Conservation (phyloP, 2,113 vertebrate genomes). For the Microcebus lehilahytsara region DNA sequence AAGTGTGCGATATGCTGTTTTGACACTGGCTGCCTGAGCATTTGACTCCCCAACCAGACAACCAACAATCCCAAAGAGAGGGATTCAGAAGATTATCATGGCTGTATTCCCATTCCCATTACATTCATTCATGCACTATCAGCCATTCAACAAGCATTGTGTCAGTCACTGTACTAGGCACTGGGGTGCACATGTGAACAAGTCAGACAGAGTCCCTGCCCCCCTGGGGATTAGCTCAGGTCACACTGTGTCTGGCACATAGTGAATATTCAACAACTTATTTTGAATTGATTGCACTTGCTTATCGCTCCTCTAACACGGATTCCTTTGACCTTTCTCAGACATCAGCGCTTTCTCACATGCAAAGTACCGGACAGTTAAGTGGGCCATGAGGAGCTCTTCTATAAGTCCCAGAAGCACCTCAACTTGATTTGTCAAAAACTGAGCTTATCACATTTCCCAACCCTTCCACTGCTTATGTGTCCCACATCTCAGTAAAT, state of each 20-base stretch:
- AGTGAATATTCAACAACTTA: neutral
- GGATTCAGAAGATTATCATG: neutral
- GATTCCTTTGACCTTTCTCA: neutral
- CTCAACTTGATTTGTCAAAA: neutral
- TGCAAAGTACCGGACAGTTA: neutral
- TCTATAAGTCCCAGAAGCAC: neutral
- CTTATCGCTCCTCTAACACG: neutral
- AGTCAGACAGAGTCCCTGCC: neutral
- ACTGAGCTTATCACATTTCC: neutral
- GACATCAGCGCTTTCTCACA: neutral
- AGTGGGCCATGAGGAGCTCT: neutral
- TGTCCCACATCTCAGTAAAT: neutral
- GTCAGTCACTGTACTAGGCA: neutral
- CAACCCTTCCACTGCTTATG: neutral
- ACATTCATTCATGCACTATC: neutral
- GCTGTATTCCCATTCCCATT: neutral
- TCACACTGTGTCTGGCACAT: neutral
- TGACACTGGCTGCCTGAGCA: neutral
- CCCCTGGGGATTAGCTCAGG: neutral
- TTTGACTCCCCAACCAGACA: neutral
- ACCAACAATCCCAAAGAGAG: neutral
- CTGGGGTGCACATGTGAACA: neutral
- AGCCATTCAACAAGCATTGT: neutral
- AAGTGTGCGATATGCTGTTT: neutral
- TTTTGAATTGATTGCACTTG: neutral